A percentile compares a stretch with the other conserved stretches of the same genome.
Evolutionary conservation across 1,140 invertebrate genomes (phyloP).

Genomic region (Chymomyza costata): DNA sequence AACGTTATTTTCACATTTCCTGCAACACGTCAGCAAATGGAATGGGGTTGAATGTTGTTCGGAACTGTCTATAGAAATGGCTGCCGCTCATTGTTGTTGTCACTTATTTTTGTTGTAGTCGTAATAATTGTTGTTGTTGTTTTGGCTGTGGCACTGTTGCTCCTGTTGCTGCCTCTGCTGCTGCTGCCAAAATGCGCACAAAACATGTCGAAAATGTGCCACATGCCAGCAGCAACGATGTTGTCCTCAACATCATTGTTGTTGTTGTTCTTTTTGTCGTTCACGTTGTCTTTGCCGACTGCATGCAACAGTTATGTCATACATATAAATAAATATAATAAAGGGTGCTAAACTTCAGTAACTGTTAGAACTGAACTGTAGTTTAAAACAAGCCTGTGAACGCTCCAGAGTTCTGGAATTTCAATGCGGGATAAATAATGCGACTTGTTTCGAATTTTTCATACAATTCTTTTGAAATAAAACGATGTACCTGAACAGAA

Average conservation of each 20-base stretch:
- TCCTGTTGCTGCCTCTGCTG: conserved; percentile 16
- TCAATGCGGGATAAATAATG: no score
- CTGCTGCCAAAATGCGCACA: conserved; percentile 66
- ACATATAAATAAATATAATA: no score
- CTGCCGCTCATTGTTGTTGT: conserved; percentile 34
- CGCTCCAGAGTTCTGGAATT: no score
- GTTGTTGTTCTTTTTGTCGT: conserved; percentile 17
- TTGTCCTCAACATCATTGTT: conserved; percentile 29
- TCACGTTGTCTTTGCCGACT: conserved; percentile 28
- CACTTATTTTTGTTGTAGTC: no score
- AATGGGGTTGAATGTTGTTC: no score
- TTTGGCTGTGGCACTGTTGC: conserved; percentile 1
- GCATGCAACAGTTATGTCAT: conserved; percentile 65
- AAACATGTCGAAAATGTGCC: conserved; percentile 73
- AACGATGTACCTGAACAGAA: no score
- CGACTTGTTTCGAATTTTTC: no score
- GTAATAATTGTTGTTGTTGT: conserved; percentile 16
- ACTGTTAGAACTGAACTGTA: no score
- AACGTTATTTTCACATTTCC: conserved; percentile 71
- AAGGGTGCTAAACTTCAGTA: no score
- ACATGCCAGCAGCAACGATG: conserved; percentile 58
- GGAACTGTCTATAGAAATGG: neutral
- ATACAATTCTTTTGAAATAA: no score
- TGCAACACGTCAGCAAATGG: conserved; percentile 40
- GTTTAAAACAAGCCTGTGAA: no score